Evolutionary conservation across 1,140 invertebrate genomes (phyloP).

Genomic region (Drosophila carrolli): DNA sequence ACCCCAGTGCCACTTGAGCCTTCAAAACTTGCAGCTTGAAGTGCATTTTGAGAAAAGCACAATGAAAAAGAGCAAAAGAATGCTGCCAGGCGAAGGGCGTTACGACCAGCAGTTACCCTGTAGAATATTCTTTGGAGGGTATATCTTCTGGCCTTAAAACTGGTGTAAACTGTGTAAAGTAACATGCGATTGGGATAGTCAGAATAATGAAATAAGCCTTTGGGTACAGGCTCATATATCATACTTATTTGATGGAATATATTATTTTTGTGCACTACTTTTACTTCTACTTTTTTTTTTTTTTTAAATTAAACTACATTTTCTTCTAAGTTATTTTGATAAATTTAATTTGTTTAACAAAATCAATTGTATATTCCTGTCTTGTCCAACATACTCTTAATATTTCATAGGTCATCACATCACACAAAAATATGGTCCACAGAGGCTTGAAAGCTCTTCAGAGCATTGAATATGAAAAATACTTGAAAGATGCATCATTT

Average conservation of each 20-base stretch:
- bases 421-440: constrained; percentile 36
- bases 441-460: constrained; percentile 51
- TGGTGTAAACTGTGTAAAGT: too few species aligned
- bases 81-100: constrained; percentile 1
- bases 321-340: too few species aligned
- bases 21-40: constrained; percentile 72
- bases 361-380: too few species aligned
- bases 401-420: constrained; percentile 21
- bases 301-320: too few species aligned
- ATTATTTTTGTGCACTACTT: too few species aligned
- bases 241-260: too few species aligned
- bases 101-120: neutral
- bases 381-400: neutral
- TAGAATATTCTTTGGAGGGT: neutral
- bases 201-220: too few species aligned
- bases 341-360: too few species aligned
- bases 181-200: too few species aligned
- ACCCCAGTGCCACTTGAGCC: constrained; percentile 72
- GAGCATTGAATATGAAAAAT: constrained; percentile 47
- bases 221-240: too few species aligned
- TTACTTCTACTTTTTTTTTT: too few species aligned
- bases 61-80: constrained; percentile 40
- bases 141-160: too few species aligned
- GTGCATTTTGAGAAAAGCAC: constrained; percentile 63
- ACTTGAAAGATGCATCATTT: constrained; percentile 63